These are phyloP conservation scores for Caligus rogercresseyi DNA, from an alignment of 1,140 invertebrate genomes.

Conservation along the genomic window DNA sequence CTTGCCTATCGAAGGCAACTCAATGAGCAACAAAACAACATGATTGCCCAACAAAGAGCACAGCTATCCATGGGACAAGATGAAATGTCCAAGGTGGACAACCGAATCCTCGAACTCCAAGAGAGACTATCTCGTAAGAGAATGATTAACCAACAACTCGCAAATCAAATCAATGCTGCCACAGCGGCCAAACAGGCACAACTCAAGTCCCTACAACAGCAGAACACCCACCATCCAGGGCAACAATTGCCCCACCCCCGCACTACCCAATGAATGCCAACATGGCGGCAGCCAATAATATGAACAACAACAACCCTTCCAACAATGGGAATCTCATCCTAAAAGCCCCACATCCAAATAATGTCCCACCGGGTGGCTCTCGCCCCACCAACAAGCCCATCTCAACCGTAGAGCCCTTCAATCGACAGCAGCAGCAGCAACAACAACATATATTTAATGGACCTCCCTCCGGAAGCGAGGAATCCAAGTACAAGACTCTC, in stretches of 20 bases:
- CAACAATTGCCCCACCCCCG: background rate
- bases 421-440: constrained; percentile 38
- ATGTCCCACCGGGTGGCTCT: background rate
- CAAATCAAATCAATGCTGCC: constrained; percentile 43
- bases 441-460: too few species aligned
- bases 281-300: background rate
- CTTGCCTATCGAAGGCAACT: constrained; percentile 88
- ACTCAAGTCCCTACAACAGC: constrained; percentile 24
- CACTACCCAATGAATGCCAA: background rate
- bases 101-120: constrained; percentile 76
- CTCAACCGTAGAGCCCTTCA: constrained; percentile 64
- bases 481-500: constrained; percentile 81
- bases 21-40: constrained; percentile 77
- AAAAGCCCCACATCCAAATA: background rate
- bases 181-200: constrained; percentile 27
- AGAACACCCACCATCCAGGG: background rate
- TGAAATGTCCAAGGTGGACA: constrained; percentile 74
- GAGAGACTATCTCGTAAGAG: constrained; percentile 69
- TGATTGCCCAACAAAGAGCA: constrained; percentile 65
- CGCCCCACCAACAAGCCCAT: constrained; percentile 19
- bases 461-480: constrained; percentile 41
- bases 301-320: background rate
- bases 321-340: background rate
- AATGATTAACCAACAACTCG: constrained; percentile 62
- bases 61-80: constrained; percentile 64